Evolutionary conservation across 2,888 invertebrate genomes (phyloP).

Genomic region (Nymphalis c-album): DNA sequence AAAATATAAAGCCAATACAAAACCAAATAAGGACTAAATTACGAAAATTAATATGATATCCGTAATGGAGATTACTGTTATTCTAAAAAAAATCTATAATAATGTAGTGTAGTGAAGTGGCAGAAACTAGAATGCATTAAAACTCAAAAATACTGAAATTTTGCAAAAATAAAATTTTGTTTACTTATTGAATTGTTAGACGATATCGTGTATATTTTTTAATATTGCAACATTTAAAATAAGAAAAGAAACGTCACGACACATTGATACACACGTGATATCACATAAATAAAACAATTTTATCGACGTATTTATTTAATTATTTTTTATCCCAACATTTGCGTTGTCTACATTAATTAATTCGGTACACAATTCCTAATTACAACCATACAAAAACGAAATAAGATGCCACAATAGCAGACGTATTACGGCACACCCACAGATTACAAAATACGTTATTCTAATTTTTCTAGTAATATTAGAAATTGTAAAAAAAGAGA

Average conservation of each 20-base stretch:
- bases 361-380: conserved; percentile 21
- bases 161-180: too few species aligned
- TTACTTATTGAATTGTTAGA: too few species aligned
- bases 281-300: conserved; percentile 6
- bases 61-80: too few species aligned
- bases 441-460: not conserved
- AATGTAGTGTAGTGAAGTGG: too few species aligned
- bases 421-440: not conserved
- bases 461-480: not conserved
- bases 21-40: too few species aligned
- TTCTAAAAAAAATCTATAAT: too few species aligned
- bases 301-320: conserved; percentile 17
- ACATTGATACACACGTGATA: not conserved
- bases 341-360: conserved; percentile 13
- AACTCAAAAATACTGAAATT: too few species aligned
- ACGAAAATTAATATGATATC: too few species aligned
- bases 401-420: not conserved
- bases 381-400: conserved; percentile 13
- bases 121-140: too few species aligned
- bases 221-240: not conserved
- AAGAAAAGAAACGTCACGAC: not conserved
- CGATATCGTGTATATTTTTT: too few species aligned
- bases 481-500: not conserved
- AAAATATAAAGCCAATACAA: too few species aligned
- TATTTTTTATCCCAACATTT: conserved; percentile 12